Base-by-base conservation (phyloP, 1,140 invertebrate species). In the Orius insidiosus region DNA sequence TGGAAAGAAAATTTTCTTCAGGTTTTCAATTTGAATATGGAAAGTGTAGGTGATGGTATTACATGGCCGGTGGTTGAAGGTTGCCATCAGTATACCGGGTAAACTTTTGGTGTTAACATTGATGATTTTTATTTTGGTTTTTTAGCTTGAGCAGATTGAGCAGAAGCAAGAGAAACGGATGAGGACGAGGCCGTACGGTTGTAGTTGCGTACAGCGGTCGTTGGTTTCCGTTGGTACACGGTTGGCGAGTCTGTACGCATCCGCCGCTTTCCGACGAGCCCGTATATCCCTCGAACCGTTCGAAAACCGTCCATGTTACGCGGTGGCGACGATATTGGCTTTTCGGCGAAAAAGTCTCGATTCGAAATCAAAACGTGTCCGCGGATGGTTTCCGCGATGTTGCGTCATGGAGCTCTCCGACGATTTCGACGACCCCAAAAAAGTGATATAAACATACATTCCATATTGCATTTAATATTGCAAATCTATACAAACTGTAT, bases 21-120 rank as follows among this genome's bases (percentile, higher is more conserved):
- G 65, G 71, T 76, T 2, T 65, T 92, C n/a, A 81, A 74, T 46
- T 69, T 71, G 49, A 65, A 65, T 45, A 78, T 74, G 48, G 60
- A 65, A 38, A 74, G 79, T 4, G 58, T 66, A 14, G 81, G 80
- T 15, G 75, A 95, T 68, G 93, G 92, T 2, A 75, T 94, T 45
- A 62, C 63, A 32, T 98, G 92, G 92, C 74, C 80, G n/a, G 69
- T 96, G 9, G 60, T 64, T 1, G 66, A 79, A 1, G 82, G 73
- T 8, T 94, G 89, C 62, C 65, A 85, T 62, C 79, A 89, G 60
- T 96, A 81, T 61, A 81, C 87, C 95, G 92, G 15, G 90, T 95
- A 69, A 72, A 71, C 63, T 40, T 15, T 40, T 36, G n/a, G 14
- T 36, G 3, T 36, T 36, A 7, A 33, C 32, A 5, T 15, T n/a